These are phyloP conservation scores for Plebejus anna DNA, from an alignment of 2,888 invertebrate species.

Conservation along the genomic window DNA sequence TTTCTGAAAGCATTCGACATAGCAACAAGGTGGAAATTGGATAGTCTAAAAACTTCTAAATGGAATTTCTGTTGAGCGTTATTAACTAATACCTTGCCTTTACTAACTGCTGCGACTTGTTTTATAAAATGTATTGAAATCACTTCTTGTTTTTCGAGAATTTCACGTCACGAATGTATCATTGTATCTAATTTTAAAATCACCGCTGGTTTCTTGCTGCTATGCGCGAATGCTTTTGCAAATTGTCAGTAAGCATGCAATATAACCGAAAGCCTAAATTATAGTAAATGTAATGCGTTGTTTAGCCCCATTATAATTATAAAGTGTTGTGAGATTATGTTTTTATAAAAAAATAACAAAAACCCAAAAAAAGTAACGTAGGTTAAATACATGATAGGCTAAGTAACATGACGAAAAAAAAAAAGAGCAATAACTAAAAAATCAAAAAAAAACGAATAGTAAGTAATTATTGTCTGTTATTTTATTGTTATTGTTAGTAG, in stretches of 20 bases:
- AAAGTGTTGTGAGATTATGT: slow-evolving; percentile 7
- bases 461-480: slow-evolving; percentile 17
- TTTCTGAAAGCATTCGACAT: slow-evolving; percentile 10
- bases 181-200: neutral
- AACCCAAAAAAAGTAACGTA: slow-evolving; percentile 1
- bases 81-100: neutral
- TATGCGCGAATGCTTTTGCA: slow-evolving; percentile 19
- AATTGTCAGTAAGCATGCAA: slow-evolving; percentile 13
- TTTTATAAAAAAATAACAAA: slow-evolving; percentile 15
- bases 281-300: slow-evolving; percentile 1
- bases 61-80: neutral
- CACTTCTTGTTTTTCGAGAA: neutral
- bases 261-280: slow-evolving; percentile 23
- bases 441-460: neutral
- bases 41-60: neutral
- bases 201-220: neutral
- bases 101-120: neutral
- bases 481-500: slow-evolving; percentile 9
- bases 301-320: slow-evolving; percentile 24
- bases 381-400: slow-evolving; percentile 24
- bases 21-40: neutral
- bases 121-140: neutral
- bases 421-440: slow-evolving; percentile 2
- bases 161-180: neutral
- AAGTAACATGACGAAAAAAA: slow-evolving; percentile 11